Base-by-base conservation (phyloP, 2,113 vertebrate species). In the Helogale parvula region DNA sequence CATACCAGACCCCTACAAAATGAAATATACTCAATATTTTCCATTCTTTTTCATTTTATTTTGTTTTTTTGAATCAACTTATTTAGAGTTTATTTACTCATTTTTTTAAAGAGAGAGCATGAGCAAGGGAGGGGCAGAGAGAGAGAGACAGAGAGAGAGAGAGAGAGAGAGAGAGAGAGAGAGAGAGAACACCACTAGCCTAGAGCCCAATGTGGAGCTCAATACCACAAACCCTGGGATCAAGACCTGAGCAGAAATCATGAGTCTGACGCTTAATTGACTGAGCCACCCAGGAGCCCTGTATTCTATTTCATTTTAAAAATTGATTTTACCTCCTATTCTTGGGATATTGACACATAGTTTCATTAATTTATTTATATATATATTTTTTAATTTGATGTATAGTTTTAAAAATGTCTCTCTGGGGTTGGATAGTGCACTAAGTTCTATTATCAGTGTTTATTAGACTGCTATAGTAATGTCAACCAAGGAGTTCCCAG, bases 261-360 rank as follows among this genome's bases (percentile, higher is more conserved):
- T 23, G 57, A 23, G 21, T 60, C 21, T 60, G 57, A 60, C 7
- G 8, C 21, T 60, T 21, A 60, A 60, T 21, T 17, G 17, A 60
- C 21, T 23, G 57, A 60, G 21, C 21, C 21, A 23, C 57, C 21
- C 21, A 60, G 57, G 57, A 9, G 21, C 7, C 57, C 21, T 8
- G 8, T 93, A 35, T 65, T 87, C 79, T 76, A 74, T 92, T 94
- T 80, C 50, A 96, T 80, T 74, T 93, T n/a, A 68, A 69, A 92
- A 79, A 45, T 35, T 83, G 9, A 92, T 72, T 92, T 89, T 13
- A 52, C 10, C 54, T 66, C 63, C 35, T 45, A 71, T 77, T 90
- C 90, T 71, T 94, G 68, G 47, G 29, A 93, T 86, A 27, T 25
- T 50, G 19, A 92, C 50, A 63, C 41, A 52, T 3, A 69, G 60